phyloP scores from a whole-genome alignment of 2,888 invertebrate species.

The Anthrax anthrax region DNA sequence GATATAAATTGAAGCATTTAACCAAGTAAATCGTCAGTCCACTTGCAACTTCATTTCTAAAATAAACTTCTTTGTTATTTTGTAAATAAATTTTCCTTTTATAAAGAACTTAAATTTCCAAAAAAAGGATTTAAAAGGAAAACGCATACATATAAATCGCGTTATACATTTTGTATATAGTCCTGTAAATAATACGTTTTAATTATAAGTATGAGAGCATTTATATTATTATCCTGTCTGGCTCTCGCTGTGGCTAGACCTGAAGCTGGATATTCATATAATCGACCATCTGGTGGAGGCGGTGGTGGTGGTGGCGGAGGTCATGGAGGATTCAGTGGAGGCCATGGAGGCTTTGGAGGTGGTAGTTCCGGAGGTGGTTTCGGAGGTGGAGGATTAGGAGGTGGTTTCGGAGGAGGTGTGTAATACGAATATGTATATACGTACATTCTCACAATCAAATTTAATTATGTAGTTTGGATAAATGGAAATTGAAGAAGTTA shows the following conservation, averaged over 20 bases:
- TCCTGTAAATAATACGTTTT: too few species aligned
- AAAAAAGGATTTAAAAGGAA: too few species aligned
- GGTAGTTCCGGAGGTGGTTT: constrained; percentile 21
- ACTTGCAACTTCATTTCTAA: constrained; percentile 33
- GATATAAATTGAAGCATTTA: constrained; percentile 36
- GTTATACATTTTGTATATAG: too few species aligned
- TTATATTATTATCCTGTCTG: constrained; percentile 34
- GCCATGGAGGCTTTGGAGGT: constrained; percentile 23
- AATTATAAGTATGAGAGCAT: constrained; percentile 31
- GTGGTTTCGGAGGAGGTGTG: constrained; percentile 7
- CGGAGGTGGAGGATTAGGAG: constrained; percentile 16
- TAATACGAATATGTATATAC: too few species aligned
- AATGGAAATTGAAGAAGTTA: background rate
- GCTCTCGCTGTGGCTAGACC: constrained; percentile 33
- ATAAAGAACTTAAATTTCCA: too few species aligned
- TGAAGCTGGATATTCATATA: constrained; percentile 35
- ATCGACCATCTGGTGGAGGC: constrained; percentile 33
- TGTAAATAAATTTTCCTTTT: too few species aligned
- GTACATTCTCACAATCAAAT: too few species aligned
- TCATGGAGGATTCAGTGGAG: constrained; percentile 21
- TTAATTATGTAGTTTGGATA: too few species aligned
- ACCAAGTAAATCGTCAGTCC: constrained; percentile 33
- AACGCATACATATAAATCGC: too few species aligned
- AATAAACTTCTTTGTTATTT: background rate
- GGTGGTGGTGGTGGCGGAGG: constrained; percentile 27